phyloP scores from a whole-genome alignment of 2,797 vertebrate genomes.

The Paedocypris micromegethes region DNA sequence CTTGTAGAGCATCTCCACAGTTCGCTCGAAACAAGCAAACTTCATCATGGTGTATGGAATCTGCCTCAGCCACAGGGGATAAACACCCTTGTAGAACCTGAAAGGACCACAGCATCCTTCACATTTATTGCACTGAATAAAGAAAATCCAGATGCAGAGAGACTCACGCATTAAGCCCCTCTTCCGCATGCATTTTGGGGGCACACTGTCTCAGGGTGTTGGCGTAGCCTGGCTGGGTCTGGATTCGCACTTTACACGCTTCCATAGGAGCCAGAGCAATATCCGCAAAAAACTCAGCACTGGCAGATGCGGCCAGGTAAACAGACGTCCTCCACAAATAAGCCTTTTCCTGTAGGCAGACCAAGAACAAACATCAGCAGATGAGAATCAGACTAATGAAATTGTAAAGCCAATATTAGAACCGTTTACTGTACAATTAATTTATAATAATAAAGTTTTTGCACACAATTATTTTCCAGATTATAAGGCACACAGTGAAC shows the following conservation, averaged over 20 bases:
- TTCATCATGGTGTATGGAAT: constrained; percentile 99
- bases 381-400: too few species aligned
- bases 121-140: neutral
- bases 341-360: constrained; percentile 77
- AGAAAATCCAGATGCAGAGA: neutral
- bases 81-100: constrained; percentile 95
- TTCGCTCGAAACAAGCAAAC: constrained; percentile 94
- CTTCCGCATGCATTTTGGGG: constrained; percentile 91
- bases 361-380: neutral
- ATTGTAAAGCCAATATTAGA: too few species aligned
- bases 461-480: neutral
- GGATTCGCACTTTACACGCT: constrained; percentile 93
- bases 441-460: neutral
- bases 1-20: constrained; percentile 89
- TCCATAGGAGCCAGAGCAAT: constrained; percentile 98
- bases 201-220: constrained; percentile 83
- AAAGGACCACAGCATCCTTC: neutral
- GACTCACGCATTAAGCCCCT: constrained; percentile 89
- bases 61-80: constrained; percentile 94
- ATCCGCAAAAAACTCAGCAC: constrained; percentile 96
- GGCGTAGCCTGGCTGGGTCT: constrained; percentile 93
- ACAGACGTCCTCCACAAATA: constrained; percentile 94
- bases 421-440: too few species aligned
- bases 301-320: constrained; percentile 93
- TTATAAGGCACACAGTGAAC: neutral